Evolutionary conservation across 2,113 vertebrate genomes (phyloP), one percentile per base, ranked within the genome.

Genomic region (Willisornis vidua): DNA sequence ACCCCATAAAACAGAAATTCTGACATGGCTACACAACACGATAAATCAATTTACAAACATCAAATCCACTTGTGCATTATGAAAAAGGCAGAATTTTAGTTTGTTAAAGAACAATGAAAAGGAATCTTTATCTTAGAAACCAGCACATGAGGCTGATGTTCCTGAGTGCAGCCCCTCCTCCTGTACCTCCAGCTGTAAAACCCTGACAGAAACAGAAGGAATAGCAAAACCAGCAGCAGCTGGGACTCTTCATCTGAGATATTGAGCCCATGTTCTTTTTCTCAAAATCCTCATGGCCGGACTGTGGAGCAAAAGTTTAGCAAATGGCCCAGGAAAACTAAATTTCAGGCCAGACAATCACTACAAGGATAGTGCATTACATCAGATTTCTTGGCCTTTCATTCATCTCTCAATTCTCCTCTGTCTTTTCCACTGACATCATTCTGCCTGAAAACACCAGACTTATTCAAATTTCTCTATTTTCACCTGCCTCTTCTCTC

Each of bases 161-260:
- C 19, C 19, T 12, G 4, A 55, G 33, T 0, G 0, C 15, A 75
- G 79, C 29, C 2, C 0, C 16, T 62, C 13, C 8, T 45, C 12
- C 35, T 51, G 10, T 17, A 63, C 10, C 9, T 73, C 43, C 57
- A 93, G 68, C 61, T 73, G 31, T n/a, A 84, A 65, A 92, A 82
- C 13, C 29, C 35, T 14, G 41, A 8, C 22, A 67, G 48, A 84
- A 87, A 28, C 10, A 37, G 62, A 83, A 63, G 37, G 24, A 39
- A 46, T 6, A 63, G 39, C 23, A 82, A 91, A 90, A 79, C 6
- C 28, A 83, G 37, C 19, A 94, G 41, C 37, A 85, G 10, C 0
- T 45, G 5, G 4, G 55, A 75, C 45, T 61, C 61, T 54, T 6
- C 12, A n/a, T 70, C 73, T 61, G 19, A 86, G 25, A 57, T 19